These are phyloP conservation scores for Keiferia lycopersicella DNA, from an alignment of 2,888 invertebrate species.

Conservation along the genomic window DNA sequence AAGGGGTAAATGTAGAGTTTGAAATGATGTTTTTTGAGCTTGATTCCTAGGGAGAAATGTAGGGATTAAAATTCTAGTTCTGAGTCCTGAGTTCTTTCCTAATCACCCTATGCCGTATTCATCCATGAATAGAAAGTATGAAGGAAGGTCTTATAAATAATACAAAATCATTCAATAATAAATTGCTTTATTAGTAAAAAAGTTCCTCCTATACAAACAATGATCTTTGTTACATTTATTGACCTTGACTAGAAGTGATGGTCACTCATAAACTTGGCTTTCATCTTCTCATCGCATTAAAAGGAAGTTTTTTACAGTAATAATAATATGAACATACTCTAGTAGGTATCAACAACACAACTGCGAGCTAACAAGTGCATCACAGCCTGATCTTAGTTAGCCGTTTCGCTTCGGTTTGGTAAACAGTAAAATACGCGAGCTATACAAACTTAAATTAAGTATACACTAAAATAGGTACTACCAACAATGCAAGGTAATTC, in stretches of 20 bases:
- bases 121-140: too few species aligned
- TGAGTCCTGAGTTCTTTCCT: too few species aligned
- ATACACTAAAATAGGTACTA: not conserved
- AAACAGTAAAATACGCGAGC: conserved; percentile 3
- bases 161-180: conserved; percentile 15
- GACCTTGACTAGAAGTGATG: conserved; percentile 27
- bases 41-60: too few species aligned
- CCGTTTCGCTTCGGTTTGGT: conserved; percentile 36
- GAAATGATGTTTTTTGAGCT: too few species aligned
- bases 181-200: conserved; percentile 28
- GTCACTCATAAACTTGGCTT: conserved; percentile 1
- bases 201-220: conserved; percentile 24
- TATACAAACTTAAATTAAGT: not conserved
- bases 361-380: conserved; percentile 32
- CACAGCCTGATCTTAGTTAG: conserved; percentile 34
- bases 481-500: not conserved
- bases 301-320: conserved; percentile 27
- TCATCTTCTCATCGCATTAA: conserved; percentile 9
- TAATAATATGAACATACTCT: conserved; percentile 18
- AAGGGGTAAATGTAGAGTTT: too few species aligned
- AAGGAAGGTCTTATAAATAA: not conserved
- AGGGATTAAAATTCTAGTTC: too few species aligned
- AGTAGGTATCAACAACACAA: conserved; percentile 26
- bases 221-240: conserved; percentile 12
- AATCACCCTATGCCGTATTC: too few species aligned